Evolutionary conservation across 2,888 invertebrate genomes (phyloP).

Genomic region (Altica lythri): DNA sequence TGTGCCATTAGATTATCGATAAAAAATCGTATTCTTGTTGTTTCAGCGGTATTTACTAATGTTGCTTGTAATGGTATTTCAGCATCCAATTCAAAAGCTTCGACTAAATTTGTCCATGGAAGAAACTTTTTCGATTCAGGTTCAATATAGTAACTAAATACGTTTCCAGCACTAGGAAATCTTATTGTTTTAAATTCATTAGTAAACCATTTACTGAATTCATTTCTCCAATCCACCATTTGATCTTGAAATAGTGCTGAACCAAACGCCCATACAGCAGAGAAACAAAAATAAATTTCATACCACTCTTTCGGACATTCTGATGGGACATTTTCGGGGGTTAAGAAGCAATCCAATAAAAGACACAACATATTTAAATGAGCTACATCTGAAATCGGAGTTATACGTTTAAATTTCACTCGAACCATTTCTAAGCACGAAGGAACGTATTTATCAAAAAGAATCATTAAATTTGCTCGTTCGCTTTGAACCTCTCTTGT

Average conservation of each 20-base stretch:
- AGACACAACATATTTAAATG: constrained; percentile 88
- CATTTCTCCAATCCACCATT: constrained; percentile 87
- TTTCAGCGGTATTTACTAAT: constrained; percentile 87
- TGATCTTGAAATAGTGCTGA: constrained; percentile 91
- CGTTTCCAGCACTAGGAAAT: constrained; percentile 75
- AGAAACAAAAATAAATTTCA: constrained; percentile 91
- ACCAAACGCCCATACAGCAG: constrained; percentile 92
- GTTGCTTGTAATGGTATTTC: constrained; percentile 80
- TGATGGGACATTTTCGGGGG: constrained; percentile 76
- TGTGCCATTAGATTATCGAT: constrained; percentile 80
- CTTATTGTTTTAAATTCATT: constrained; percentile 91
- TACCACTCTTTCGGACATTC: constrained; percentile 95
- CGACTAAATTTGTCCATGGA: constrained; percentile 85
- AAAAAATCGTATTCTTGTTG: constrained; percentile 81
- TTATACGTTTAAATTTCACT: constrained; percentile 83
- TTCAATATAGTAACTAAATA: constrained; percentile 91
- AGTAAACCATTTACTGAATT: constrained; percentile 94
- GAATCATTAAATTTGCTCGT: constrained; percentile 78
- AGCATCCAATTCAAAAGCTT: constrained; percentile 78
- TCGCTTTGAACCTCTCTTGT: constrained; percentile 73
- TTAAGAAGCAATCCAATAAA: constrained; percentile 83
- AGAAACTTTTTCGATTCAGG: constrained; percentile 81
- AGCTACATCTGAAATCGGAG: constrained; percentile 87
- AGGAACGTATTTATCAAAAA: constrained; percentile 94
- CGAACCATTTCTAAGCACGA: constrained; percentile 76